Conservation (phyloP, 2,797 vertebrate genomes). For the Ptychobarbus kaznakovi region DNA sequence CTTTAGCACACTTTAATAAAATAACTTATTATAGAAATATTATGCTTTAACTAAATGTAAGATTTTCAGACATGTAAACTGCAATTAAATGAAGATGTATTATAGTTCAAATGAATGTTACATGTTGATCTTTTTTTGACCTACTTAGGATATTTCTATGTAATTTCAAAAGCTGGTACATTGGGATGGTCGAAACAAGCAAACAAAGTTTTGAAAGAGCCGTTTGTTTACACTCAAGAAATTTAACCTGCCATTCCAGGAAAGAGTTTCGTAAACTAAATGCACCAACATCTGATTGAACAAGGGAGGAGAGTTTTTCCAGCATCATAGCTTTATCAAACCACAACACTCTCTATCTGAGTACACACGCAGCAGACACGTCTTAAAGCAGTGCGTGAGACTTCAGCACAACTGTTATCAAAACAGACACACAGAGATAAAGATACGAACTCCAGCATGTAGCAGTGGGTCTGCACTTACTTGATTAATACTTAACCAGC, state of each 20-base stretch:
- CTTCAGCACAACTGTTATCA: neutral
- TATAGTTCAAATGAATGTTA: neutral
- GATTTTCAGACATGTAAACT: neutral
- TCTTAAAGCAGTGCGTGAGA: neutral
- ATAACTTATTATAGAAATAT: neutral
- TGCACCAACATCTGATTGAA: neutral
- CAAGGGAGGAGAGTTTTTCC: neutral
- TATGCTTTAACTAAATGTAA: neutral
- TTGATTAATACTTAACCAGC: conserved; percentile 27
- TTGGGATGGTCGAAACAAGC: neutral
- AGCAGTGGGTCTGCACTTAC: neutral
- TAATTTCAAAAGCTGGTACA: neutral
- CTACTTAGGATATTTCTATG: neutral
- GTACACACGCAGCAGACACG: neutral
- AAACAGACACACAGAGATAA: neutral
- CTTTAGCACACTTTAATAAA: neutral
- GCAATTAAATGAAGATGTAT: neutral
- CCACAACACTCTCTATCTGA: neutral
- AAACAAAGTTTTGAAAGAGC: neutral
- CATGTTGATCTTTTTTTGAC: neutral
- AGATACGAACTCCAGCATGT: neutral
- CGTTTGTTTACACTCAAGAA: neutral
- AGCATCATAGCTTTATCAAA: neutral
- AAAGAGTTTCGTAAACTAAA: neutral
- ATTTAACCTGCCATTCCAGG: neutral